These are phyloP conservation scores for Thinocorus orbignyianus DNA, from an alignment of 2,113 vertebrate species.

Conservation along the genomic window DNA sequence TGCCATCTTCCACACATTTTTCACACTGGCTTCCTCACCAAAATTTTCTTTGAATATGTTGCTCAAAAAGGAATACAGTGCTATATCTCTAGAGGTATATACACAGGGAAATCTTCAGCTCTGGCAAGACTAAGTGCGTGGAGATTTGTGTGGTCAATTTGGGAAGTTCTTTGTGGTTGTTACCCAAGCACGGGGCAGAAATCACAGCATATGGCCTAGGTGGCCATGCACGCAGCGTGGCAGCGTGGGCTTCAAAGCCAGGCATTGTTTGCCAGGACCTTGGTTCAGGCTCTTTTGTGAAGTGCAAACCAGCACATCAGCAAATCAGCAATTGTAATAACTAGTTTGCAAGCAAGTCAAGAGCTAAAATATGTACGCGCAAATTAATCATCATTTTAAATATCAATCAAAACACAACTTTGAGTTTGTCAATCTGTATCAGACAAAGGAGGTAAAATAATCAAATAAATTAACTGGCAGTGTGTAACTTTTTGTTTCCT, in stretches of 20 bases:
- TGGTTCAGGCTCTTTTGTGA: background rate
- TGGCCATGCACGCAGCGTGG: background rate
- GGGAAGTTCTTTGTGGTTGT: background rate
- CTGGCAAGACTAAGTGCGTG: background rate
- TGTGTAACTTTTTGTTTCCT: background rate
- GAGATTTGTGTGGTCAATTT: background rate
- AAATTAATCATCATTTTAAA: slow-evolving; percentile 10
- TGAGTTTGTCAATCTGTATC: slow-evolving; percentile 21
- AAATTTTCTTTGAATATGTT: background rate
- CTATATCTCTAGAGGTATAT: background rate
- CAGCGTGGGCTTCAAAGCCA: background rate
- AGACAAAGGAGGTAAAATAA: background rate
- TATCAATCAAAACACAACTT: slow-evolving; percentile 29
- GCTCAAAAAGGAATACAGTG: background rate
- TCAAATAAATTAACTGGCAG: slow-evolving; percentile 7
- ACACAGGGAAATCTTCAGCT: background rate
- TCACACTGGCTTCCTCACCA: background rate
- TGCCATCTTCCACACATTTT: background rate
- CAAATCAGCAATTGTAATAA: slow-evolving; percentile 8
- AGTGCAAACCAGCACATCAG: background rate
- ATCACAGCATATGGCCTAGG: background rate
- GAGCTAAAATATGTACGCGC: background rate
- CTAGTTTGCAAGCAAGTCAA: slow-evolving; percentile 36
- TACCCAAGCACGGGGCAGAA: background rate
- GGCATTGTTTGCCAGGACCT: background rate